A percentile compares a stretch with the other conserved stretches of the same genome.
phyloP scores from a whole-genome alignment of 2,797 vertebrate genomes.

The Thalassophryne amazonica region DNA sequence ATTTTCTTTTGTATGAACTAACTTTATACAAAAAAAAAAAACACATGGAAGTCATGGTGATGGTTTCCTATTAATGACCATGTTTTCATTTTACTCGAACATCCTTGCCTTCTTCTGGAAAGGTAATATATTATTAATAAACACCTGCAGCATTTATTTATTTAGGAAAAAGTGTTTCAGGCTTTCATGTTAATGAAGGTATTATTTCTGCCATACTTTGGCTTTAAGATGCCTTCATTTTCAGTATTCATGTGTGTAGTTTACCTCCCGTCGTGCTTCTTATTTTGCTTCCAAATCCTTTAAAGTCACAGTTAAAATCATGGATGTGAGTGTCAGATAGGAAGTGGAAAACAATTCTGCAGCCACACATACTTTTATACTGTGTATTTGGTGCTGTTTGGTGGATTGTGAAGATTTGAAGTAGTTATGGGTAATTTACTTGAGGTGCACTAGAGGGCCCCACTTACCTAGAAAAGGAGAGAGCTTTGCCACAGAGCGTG shows the following conservation, averaged over 20 bases:
- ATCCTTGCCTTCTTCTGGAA: conserved; percentile 1
- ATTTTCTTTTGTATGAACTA: conserved; percentile 65
- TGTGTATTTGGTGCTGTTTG: conserved; percentile 61
- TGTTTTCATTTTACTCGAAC: conserved; percentile 8
- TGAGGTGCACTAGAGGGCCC: conserved; percentile 58
- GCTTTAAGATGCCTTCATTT: conserved; percentile 45
- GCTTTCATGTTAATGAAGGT: conserved; percentile 38
- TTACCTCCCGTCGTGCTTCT: conserved; percentile 51
- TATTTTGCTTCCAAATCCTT: conserved; percentile 36
- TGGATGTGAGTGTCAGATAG: conserved; percentile 46
- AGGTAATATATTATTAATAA: not conserved
- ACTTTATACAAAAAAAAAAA: conserved; percentile 61
- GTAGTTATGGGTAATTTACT: conserved; percentile 41
- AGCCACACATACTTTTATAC: conserved; percentile 39
- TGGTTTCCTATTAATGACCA: conserved; percentile 36
- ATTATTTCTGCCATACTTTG: conserved; percentile 29
- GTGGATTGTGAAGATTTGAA: conserved; percentile 62
- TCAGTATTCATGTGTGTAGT: conserved; percentile 38
- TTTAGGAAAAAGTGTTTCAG: not conserved
- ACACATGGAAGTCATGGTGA: conserved; percentile 42
- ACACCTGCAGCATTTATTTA: conserved; percentile 4
- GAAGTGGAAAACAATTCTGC: conserved; percentile 24
- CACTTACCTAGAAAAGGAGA: conserved; percentile 31
- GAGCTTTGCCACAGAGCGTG: conserved; percentile 27
- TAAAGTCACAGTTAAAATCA: conserved; percentile 38